Conservation (phyloP, 1,140 invertebrate genomes). For the Drosophila quadrilineata region DNA sequence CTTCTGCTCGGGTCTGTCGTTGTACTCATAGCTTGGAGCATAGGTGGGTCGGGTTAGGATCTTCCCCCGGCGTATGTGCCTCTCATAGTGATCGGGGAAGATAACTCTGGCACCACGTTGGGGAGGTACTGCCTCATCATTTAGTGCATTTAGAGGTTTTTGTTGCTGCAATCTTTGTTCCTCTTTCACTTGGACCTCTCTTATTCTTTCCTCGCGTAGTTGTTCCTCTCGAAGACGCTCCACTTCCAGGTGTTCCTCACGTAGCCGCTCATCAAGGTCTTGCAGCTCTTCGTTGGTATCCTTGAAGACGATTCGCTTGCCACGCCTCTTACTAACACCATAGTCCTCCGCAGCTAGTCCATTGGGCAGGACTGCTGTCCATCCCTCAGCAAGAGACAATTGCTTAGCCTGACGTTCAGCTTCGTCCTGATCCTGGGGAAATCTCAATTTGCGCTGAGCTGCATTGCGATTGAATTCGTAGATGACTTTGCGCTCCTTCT, state of each 20-base stretch:
- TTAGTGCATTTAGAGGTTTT: constrained; percentile 49
- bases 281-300: constrained; percentile 56
- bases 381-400: constrained; percentile 35
- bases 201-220: neutral
- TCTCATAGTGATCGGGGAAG: constrained; percentile 68
- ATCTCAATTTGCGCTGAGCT: constrained; percentile 64
- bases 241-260: constrained; percentile 12
- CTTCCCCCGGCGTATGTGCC: constrained; percentile 58
- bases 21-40: constrained; percentile 59
- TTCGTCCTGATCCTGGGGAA: constrained; percentile 47
- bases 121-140: constrained; percentile 54
- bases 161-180: neutral
- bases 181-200: constrained; percentile 9
- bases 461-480: constrained; percentile 63
- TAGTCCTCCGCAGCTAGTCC: constrained; percentile 33
- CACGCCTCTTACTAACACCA: constrained; percentile 42
- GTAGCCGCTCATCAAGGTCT: constrained; percentile 17
- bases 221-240: neutral
- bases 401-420: constrained; percentile 32
- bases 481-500: constrained; percentile 41
- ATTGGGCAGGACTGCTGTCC: constrained; percentile 57
- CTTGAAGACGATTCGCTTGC: constrained; percentile 60
- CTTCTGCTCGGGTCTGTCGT: constrained; percentile 31
- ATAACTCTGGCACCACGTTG: constrained; percentile 60
- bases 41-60: constrained; percentile 68